These are phyloP conservation scores for Plecotus auritus DNA, from an alignment of 2,113 vertebrate species.

Conservation along the genomic window DNA sequence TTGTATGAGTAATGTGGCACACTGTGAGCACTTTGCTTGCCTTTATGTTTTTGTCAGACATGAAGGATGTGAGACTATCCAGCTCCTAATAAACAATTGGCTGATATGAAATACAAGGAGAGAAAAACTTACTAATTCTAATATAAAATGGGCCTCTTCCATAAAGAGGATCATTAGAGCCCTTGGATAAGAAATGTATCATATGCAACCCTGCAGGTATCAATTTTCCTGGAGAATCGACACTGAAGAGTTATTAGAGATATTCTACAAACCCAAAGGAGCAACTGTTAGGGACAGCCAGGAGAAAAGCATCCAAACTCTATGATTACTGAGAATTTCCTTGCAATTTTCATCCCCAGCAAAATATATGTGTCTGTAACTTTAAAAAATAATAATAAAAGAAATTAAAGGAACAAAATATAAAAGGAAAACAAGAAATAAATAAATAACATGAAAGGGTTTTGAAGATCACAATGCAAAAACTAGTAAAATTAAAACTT, in stretches of 20 bases:
- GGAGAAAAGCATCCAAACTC: background rate
- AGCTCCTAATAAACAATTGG: background rate
- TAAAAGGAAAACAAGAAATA: background rate
- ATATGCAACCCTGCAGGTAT: background rate
- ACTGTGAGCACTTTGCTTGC: background rate
- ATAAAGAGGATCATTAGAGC: background rate
- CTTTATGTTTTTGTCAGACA: background rate
- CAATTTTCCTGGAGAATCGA: background rate
- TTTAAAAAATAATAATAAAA: conserved; percentile 14
- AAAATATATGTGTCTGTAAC: background rate
- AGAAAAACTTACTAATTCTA: background rate
- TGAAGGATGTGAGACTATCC: background rate
- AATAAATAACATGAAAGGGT: background rate
- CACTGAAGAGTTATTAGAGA: background rate
- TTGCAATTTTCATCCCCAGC: background rate
- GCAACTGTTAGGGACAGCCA: background rate
- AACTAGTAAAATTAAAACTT: background rate
- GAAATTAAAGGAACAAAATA: background rate
- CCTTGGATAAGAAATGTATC: background rate
- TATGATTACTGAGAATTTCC: background rate
- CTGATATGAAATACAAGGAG: background rate
- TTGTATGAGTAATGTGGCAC: background rate
- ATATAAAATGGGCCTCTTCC: background rate
- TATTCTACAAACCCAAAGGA: background rate
- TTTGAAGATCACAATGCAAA: background rate